phyloP scores from a whole-genome alignment of 1,140 invertebrate species.

The Vollenhovia emeryi region DNA sequence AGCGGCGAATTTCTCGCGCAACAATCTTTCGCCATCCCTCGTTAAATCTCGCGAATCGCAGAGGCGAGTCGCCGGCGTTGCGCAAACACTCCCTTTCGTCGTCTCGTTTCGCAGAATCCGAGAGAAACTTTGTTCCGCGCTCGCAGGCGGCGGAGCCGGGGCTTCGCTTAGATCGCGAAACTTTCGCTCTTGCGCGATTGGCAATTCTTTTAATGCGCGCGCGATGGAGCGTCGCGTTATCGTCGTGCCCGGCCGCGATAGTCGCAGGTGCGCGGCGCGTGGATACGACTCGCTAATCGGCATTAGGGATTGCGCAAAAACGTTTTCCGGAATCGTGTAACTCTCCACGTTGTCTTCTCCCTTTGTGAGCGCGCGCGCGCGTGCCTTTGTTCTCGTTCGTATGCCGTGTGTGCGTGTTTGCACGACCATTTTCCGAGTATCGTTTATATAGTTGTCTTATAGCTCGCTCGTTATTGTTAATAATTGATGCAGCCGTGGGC shows the following conservation, averaged over 20 bases:
- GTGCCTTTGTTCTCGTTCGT: not conserved
- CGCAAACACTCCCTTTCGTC: slow-evolving; percentile 12
- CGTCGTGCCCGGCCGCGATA: slow-evolving; percentile 5
- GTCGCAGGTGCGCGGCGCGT: not conserved
- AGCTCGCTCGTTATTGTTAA: slow-evolving; percentile 34
- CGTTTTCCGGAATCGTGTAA: slow-evolving; percentile 38
- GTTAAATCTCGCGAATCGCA: slow-evolving; percentile 17
- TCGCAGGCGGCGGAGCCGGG: not conserved
- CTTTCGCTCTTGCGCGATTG: slow-evolving; percentile 26
- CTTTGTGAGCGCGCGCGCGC: no score
- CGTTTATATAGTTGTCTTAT: slow-evolving; percentile 44
- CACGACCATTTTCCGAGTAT: slow-evolving; percentile 28
- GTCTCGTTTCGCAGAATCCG: not conserved
- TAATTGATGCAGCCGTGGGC: slow-evolving; percentile 41
- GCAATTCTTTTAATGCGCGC: slow-evolving; percentile 16
- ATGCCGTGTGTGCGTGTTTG: no score
- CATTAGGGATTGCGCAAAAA: not conserved
- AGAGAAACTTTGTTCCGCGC: slow-evolving; percentile 8
- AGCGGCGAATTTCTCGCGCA: not conserved
- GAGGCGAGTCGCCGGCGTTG: not conserved
- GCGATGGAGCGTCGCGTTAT: slow-evolving; percentile 4
- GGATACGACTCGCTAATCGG: not conserved
- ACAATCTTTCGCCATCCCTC: not conserved
- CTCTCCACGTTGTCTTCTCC: no score
- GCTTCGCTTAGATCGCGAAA: slow-evolving; percentile 23